phyloP scores from a whole-genome alignment of 2,888 invertebrate genomes.

The Steinernema hermaphroditum region DNA sequence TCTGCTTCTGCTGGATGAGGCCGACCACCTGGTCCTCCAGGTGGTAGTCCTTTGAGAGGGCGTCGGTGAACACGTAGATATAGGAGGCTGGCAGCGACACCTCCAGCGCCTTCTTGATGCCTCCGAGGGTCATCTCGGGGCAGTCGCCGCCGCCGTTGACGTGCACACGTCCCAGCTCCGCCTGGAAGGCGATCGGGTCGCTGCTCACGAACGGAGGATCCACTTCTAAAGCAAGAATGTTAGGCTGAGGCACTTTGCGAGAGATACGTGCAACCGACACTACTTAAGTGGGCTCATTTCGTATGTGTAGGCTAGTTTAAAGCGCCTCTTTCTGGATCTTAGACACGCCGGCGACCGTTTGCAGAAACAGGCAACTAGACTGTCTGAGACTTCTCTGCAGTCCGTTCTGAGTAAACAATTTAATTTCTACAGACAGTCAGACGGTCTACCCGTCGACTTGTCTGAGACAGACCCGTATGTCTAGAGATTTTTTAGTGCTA shows the following conservation, averaged over 20 bases:
- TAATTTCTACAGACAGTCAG: too few species aligned
- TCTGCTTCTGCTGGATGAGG: constrained; percentile 76
- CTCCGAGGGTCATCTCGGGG: constrained; percentile 76
- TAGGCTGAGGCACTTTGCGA: background rate
- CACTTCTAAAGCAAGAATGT: constrained; percentile 36
- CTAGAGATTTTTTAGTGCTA: too few species aligned
- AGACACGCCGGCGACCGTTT: too few species aligned
- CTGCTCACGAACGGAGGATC: constrained; percentile 57
- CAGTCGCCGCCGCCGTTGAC: constrained; percentile 73
- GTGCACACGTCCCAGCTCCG: constrained; percentile 54
- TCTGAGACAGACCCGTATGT: too few species aligned
- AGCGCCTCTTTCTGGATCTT: too few species aligned
- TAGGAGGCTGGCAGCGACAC: constrained; percentile 75
- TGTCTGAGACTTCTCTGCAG: too few species aligned
- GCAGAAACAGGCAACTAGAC: too few species aligned
- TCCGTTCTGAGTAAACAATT: too few species aligned
- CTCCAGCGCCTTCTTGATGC: constrained; percentile 72
- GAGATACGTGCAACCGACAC: too few species aligned
- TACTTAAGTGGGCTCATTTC: too few species aligned
- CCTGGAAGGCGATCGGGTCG: constrained; percentile 63
- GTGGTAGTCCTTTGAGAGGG: constrained; percentile 75
- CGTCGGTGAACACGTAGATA: constrained; percentile 79
- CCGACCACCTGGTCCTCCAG: constrained; percentile 74
- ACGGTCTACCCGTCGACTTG: too few species aligned
- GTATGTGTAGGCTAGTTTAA: too few species aligned